Base-by-base conservation (phyloP, 2,888 invertebrate genomes). In the Nesidiocoris tenuis region DNA sequence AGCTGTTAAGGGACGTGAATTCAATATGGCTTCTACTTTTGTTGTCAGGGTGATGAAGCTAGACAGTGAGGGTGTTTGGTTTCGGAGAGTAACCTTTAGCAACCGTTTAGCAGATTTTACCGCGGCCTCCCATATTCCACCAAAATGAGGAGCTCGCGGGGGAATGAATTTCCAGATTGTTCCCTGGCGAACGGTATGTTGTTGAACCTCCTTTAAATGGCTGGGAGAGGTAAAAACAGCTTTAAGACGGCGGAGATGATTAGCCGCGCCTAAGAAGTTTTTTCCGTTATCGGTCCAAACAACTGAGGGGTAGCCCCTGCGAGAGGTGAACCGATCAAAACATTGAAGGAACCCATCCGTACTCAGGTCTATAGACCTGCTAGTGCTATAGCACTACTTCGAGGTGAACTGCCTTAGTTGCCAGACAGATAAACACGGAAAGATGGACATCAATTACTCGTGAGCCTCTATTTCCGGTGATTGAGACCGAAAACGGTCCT, bases 401-500 rank as follows among this genome's bases (percentile, higher is more conserved):
- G 1, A 65, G 54, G 39, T 65, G 65, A 1, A 65, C 18, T 12
- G 65, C 65, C 18, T 65, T 65, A 1, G 65, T 65, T 16, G 39
- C 12, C 16, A 65, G 12, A 16, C 39, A 65, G 18, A 65, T 9
- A 18, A 65, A 65, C 9, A 65, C 65, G n/a, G n/a, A 22, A 3
- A 65, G 65, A 7, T 25, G 18, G 12, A 18, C 17, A 23, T 65
- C 65, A 1, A 65, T 25, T 1, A 65, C 39, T 9, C 24, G 21
- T 2, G 65, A 65, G 19, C 65, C 65, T 12, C 39, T 9, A 17
- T 23, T 22, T 1, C 65, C 65, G 12, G n/a, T n/a, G n/a, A 25
- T 3, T 7, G 65, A 65, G 12, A 23, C 2, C 16, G 16, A 17
- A 22, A 74, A 74, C 5, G 74, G 74, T 12, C 74, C 74, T n/a